Evolutionary conservation across 2,888 invertebrate species (phyloP).

Genomic region (Pherbina coryleti): DNA sequence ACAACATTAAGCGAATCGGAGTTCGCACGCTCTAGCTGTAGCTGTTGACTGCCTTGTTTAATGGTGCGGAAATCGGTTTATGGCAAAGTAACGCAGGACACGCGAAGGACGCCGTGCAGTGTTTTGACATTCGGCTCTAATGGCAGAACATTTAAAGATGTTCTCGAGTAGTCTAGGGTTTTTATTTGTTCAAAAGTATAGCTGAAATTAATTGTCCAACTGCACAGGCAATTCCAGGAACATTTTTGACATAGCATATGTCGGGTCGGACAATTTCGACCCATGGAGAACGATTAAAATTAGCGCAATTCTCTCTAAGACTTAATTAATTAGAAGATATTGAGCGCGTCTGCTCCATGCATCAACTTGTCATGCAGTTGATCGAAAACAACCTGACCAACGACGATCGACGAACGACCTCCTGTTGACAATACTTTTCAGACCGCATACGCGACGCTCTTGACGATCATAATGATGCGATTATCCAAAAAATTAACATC

Average conservation of each 20-base stretch:
- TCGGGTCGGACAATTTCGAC: no score
- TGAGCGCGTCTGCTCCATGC: neutral
- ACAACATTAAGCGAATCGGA: neutral
- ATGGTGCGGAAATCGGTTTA: constrained; percentile 28
- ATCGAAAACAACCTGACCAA: neutral
- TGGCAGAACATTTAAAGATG: neutral
- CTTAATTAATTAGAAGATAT: neutral
- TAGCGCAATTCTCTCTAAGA: neutral
- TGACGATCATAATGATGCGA: constrained; percentile 60
- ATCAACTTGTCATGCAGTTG: neutral
- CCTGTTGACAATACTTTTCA: constrained; percentile 11
- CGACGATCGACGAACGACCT: neutral
- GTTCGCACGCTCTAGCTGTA: constrained; percentile 19
- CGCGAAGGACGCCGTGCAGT: neutral
- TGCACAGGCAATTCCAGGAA: no score
- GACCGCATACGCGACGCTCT: neutral
- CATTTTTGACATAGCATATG: no score
- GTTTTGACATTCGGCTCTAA: constrained; percentile 23
- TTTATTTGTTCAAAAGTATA: no score
- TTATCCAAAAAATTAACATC: constrained; percentile 64
- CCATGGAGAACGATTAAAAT: neutral
- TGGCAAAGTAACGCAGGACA: neutral
- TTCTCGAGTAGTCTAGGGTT: no score
- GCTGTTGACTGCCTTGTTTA: neutral
- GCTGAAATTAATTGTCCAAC: no score